Evolutionary conservation across 2,113 vertebrate genomes (phyloP).

Genomic region (Empidonax traillii): DNA sequence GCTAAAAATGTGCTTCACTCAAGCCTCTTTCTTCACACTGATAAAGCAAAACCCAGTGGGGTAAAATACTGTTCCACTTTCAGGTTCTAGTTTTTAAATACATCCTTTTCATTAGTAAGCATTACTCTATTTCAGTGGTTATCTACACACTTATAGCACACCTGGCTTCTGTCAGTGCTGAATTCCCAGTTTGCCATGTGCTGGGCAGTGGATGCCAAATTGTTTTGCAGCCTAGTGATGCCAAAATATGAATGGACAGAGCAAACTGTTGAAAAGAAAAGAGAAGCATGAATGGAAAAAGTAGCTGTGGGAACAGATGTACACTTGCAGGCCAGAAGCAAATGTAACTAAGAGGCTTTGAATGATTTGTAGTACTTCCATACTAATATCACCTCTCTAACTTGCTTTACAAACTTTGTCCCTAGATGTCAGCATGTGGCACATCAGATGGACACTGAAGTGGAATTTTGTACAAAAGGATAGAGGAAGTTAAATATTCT

Average conservation of each 20-base stretch:
- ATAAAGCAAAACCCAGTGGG: neutral
- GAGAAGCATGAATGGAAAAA: neutral
- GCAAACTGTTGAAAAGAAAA: neutral
- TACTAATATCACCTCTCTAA: neutral
- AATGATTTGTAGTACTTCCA: neutral
- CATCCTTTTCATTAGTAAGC: neutral
- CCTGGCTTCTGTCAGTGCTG: neutral
- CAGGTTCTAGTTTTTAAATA: neutral
- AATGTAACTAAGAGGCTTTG: neutral
- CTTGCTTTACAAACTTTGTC: neutral
- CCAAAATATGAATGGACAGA: conserved; percentile 19
- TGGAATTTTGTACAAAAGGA: neutral
- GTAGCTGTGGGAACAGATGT: conserved; percentile 34
- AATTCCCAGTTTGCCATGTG: neutral
- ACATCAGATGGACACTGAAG: neutral
- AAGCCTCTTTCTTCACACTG: neutral
- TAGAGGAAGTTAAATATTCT: neutral
- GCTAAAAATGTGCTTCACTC: neutral
- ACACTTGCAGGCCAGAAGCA: neutral
- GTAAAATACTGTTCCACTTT: neutral
- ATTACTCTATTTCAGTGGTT: neutral
- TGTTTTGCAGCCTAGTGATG: neutral
- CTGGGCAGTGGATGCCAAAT: neutral
- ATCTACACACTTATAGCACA: neutral
- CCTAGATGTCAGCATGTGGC: neutral